phyloP scores from a whole-genome alignment of 1,140 invertebrate species.

The Cyclina sinensis region DNA sequence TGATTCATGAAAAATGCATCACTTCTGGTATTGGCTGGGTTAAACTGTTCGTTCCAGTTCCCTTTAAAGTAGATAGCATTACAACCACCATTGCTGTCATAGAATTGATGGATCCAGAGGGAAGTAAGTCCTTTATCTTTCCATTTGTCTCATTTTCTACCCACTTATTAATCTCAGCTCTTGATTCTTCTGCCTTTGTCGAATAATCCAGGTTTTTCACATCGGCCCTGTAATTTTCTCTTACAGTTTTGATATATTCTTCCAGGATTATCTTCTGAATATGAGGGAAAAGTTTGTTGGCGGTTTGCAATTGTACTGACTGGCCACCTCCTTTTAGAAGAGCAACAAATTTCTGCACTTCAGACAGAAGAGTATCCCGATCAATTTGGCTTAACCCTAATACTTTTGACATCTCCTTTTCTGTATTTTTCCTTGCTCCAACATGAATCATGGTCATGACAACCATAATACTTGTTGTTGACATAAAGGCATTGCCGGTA shows the following conservation, averaged over 20 bases:
- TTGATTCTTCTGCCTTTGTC: background rate
- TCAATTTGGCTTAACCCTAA: background rate
- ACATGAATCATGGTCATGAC: slow-evolving; percentile 11
- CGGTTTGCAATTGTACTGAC: background rate
- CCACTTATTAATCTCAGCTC: background rate
- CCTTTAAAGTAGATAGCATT: slow-evolving; percentile 93
- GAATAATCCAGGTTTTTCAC: background rate
- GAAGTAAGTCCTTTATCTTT: slow-evolving; percentile 80
- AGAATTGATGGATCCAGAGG: slow-evolving; percentile 84
- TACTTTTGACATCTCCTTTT: background rate
- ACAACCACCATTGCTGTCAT: slow-evolving; percentile 90
- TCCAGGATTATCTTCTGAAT: background rate
- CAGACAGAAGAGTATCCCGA: background rate
- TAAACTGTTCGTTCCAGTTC: slow-evolving; percentile 91
- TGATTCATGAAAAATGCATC: slow-evolving; percentile 32
- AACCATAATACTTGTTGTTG: background rate
- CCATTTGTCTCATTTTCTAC: too few relatives aligned
- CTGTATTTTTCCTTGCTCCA: background rate
- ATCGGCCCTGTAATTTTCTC: background rate
- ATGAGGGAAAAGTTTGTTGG: background rate
- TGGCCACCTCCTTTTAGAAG: background rate
- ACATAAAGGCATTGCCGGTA: background rate
- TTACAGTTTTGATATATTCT: background rate
- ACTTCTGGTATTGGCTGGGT: slow-evolving; percentile 87
- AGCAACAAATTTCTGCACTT: background rate